Percentiles rank a stretch among this genome's conserved stretches.
Evolutionary conservation across 2,113 vertebrate genomes (phyloP).

Genomic region (Piaya cayana): DNA sequence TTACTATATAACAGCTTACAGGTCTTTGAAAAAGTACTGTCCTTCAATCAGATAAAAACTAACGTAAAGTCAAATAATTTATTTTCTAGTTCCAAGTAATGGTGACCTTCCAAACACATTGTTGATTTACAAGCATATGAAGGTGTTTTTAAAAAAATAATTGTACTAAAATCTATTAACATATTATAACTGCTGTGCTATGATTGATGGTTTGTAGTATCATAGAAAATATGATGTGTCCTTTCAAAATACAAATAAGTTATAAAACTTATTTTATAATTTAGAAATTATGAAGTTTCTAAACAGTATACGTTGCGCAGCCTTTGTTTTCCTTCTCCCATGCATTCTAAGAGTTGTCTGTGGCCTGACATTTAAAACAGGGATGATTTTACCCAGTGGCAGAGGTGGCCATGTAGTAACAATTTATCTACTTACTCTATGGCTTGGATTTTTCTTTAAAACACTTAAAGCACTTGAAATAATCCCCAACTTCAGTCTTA

Average conservation of each 20-base stretch:
- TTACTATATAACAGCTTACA: background rate
- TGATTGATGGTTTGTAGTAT: background rate
- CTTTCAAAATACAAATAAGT: background rate
- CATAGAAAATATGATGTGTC: background rate
- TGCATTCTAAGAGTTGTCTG: background rate
- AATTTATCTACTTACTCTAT: background rate
- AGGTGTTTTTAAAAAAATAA: background rate
- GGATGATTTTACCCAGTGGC: background rate
- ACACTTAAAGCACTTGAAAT: background rate
- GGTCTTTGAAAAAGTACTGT: background rate
- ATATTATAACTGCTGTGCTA: background rate
- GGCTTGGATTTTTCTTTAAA: background rate
- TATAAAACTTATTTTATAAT: background rate
- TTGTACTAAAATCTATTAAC: background rate
- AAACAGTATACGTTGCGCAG: background rate
- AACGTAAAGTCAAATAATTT: background rate
- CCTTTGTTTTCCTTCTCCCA: background rate
- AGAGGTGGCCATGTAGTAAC: background rate
- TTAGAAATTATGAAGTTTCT: no score
- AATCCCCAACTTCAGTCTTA: background rate
- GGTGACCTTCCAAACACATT: background rate
- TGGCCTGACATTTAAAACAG: background rate
- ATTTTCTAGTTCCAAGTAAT: background rate
- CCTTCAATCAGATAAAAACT: background rate
- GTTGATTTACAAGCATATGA: background rate